Conservation (phyloP, 2,113 vertebrate genomes). For the Elephas maximus region DNA sequence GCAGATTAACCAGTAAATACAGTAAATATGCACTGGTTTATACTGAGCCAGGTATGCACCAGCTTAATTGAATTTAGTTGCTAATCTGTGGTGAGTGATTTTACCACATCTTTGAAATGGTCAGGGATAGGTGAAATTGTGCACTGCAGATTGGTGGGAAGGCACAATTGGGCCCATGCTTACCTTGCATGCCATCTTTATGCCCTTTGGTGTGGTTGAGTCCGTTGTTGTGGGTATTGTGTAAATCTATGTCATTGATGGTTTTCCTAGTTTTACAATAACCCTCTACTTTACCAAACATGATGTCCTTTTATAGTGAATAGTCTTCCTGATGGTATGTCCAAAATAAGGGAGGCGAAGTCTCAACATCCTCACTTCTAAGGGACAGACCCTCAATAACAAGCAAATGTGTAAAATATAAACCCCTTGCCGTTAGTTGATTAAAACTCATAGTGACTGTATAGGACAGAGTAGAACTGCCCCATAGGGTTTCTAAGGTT, state of each 20-base stretch:
- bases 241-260: background rate
- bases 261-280: background rate
- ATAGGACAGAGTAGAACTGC: background rate
- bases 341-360: no score
- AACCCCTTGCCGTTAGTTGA: background rate
- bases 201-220: background rate
- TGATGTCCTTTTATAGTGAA: background rate
- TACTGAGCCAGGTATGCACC: no score
- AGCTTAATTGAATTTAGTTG: no score
- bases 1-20: no score
- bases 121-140: no score
- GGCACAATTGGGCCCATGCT: no score
- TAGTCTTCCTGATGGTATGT: background rate
- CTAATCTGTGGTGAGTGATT: no score
- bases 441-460: background rate
- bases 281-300: background rate
- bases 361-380: background rate
- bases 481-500: background rate
- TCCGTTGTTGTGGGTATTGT: background rate
- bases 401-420: background rate
- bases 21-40: no score
- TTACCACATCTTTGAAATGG: no score
- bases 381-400: background rate
- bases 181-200: background rate
- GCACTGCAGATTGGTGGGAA: no score